phyloP scores from a whole-genome alignment of 2,888 invertebrate species.

The Dysmachus trigonus region DNA sequence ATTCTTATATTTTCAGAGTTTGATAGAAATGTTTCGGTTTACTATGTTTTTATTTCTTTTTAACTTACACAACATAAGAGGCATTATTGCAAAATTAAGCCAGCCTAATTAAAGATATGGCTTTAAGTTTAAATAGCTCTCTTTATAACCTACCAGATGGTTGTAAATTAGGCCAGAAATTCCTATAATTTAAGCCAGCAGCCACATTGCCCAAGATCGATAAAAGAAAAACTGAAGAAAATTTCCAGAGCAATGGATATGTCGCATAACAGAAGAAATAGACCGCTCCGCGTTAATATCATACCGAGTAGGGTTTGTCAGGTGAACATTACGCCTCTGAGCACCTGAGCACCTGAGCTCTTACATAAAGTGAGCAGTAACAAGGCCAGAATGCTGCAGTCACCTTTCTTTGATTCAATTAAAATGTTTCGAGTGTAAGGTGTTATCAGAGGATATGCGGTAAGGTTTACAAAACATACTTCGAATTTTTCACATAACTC shows the following conservation, averaged over 20 bases:
- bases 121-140: background rate
- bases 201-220: background rate
- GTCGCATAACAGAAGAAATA: background rate
- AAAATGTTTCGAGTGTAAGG: background rate
- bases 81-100: background rate
- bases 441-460: background rate
- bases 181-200: background rate
- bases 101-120: background rate
- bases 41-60: background rate
- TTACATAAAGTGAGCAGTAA: background rate
- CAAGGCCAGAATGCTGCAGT: background rate
- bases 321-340: background rate
- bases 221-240: background rate
- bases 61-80: background rate
- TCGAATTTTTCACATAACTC: background rate
- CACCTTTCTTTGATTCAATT: slow-evolving; percentile 10
- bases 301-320: background rate
- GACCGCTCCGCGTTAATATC: background rate
- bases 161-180: background rate
- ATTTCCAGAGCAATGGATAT: background rate
- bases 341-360: background rate
- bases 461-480: background rate
- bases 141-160: background rate
- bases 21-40: background rate
- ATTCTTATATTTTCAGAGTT: background rate